Evolutionary conservation across 2,888 invertebrate genomes (phyloP).

Genomic region (Conchocele bisecta): DNA sequence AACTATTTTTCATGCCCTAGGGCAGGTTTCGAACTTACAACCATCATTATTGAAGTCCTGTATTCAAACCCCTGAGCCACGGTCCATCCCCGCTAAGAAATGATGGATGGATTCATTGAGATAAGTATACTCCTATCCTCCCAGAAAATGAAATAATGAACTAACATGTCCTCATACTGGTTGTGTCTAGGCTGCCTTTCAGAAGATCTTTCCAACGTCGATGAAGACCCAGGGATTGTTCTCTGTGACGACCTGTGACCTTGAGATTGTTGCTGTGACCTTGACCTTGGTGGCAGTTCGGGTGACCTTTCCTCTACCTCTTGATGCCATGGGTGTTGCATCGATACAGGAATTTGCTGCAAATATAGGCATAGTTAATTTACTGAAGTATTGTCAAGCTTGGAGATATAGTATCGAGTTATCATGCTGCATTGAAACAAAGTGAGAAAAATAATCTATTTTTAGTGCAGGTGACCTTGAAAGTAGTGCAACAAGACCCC

Average conservation of each 20-base stretch:
- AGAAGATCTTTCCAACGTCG: no score
- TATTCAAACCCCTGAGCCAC: no score
- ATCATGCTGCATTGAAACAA: not conserved
- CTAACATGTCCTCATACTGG: conserved; percentile 5
- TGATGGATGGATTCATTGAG: no score
- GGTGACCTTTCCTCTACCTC: conserved; percentile 54
- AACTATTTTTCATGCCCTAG: no score
- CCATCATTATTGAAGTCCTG: no score
- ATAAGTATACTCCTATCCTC: no score
- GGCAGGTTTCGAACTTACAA: no score
- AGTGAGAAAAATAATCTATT: not conserved
- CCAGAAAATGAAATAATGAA: not conserved
- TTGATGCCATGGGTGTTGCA: conserved; percentile 74
- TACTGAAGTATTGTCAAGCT: not conserved
- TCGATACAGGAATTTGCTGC: conserved; percentile 65
- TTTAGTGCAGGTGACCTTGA: no score
- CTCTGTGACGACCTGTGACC: not conserved
- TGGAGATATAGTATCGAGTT: not conserved
- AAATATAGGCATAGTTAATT: not conserved
- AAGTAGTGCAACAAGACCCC: no score
- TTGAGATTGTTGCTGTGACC: conserved; percentile 19
- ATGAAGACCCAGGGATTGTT: no score
- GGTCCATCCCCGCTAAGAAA: no score
- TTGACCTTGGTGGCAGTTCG: conserved; percentile 29
- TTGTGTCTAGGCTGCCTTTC: conserved; percentile 2